Evolutionary conservation across 2,797 vertebrate genomes (phyloP).

Genomic region (Notamacropus eugenii): DNA sequence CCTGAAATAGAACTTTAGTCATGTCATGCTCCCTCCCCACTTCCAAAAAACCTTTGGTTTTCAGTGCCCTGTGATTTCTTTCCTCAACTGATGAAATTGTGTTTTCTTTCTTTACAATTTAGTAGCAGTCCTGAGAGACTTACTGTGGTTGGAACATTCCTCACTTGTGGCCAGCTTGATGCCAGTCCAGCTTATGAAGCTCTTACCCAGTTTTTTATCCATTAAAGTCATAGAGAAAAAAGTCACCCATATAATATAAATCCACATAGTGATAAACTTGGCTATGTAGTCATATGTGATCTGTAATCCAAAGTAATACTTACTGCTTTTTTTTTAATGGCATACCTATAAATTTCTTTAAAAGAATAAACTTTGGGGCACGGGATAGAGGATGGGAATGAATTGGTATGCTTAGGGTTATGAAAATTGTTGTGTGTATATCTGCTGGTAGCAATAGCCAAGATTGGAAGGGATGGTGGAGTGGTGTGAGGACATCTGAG

Average conservation of each 20-base stretch:
- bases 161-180: background rate
- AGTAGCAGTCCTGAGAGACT: background rate
- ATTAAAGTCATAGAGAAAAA: background rate
- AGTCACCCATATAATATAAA: background rate
- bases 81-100: background rate
- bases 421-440: background rate
- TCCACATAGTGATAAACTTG: background rate
- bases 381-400: background rate
- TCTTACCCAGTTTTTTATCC: background rate
- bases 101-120: background rate
- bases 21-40: background rate
- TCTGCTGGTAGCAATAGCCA: background rate
- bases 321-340: background rate
- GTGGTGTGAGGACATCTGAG: background rate
- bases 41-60: background rate
- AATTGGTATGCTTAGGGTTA: background rate
- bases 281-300: background rate
- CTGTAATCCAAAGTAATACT: background rate
- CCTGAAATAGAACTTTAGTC: background rate
- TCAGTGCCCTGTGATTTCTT: background rate
- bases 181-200: background rate
- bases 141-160: background rate
- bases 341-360: background rate
- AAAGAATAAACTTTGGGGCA: background rate
- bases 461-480: background rate